Percentiles rank a stretch among this genome's conserved stretches.
Conservation (phyloP, 2,113 vertebrate genomes). For the Ammodytes marinus region DNA sequence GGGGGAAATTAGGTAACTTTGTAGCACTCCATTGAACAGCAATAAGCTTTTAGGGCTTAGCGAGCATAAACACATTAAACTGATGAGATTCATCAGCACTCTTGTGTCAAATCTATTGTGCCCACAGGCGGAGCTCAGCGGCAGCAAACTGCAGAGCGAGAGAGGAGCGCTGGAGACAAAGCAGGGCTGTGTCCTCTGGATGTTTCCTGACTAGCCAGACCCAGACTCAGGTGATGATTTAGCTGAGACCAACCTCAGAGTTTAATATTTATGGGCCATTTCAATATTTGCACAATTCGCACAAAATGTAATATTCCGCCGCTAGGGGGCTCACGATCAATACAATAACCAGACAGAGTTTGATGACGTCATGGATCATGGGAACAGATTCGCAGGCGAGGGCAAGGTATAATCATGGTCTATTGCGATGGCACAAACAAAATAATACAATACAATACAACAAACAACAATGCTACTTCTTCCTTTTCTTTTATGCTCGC, state of each 20-base stretch:
- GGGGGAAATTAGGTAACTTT: constrained; percentile 82
- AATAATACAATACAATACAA: too few species aligned
- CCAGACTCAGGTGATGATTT: constrained; percentile 22
- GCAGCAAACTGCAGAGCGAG: constrained; percentile 49
- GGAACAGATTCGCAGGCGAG: too few species aligned
- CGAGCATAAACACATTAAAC: constrained; percentile 86
- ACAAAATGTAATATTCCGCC: too few species aligned
- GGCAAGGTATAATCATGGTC: too few species aligned
- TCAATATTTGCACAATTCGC: not conserved
- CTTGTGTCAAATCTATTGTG: constrained; percentile 84
- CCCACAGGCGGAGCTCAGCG: constrained; percentile 73
- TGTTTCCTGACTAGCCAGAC: constrained; percentile 22
- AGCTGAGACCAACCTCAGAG: constrained; percentile 2
- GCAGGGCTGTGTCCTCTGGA: constrained; percentile 45
- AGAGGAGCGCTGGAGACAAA: constrained; percentile 32
- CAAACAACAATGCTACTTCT: too few species aligned
- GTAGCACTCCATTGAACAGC: constrained; percentile 85
- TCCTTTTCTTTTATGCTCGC: too few species aligned
- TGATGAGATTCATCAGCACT: constrained; percentile 87
- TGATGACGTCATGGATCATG: too few species aligned
- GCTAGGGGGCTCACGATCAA: too few species aligned
- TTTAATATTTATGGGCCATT: not conserved
- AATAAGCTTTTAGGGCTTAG: constrained; percentile 85
- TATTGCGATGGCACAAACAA: too few species aligned
- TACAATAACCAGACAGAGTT: too few species aligned